These are phyloP conservation scores for Athene cunicularia DNA, from an alignment of 2,113 vertebrate genomes.

Conservation along the genomic window DNA sequence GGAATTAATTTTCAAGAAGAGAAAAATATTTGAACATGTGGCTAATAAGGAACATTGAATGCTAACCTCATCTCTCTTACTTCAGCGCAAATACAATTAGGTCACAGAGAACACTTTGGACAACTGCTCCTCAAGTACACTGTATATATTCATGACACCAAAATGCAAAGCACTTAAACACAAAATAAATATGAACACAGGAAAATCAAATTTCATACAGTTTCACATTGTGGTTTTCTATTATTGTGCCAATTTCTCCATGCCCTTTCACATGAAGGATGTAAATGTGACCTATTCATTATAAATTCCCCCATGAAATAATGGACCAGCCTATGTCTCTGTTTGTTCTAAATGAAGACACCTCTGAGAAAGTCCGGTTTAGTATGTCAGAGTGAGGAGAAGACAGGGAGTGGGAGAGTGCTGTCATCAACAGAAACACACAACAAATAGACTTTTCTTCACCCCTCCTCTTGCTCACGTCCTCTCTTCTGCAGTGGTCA, in stretches of 20 bases:
- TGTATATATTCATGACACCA: neutral
- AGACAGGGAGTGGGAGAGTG: neutral
- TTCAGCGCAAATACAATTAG: neutral
- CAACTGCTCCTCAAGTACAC: neutral
- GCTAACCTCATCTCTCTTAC: neutral
- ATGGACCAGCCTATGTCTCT: neutral
- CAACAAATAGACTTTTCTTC: neutral
- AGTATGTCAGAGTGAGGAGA: neutral
- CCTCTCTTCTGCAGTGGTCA: fast-evolving
- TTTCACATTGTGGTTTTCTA: neutral
- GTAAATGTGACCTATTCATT: neutral
- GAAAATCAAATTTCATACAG: neutral
- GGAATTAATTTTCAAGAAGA: neutral
- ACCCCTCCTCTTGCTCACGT: neutral
- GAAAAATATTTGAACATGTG: neutral
- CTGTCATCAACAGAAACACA: neutral
- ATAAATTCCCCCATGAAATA: neutral
- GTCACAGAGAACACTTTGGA: neutral
- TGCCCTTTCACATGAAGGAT: neutral
- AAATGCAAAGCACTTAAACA: neutral
- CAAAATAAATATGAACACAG: neutral
- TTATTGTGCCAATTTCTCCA: neutral
- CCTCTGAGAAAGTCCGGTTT: neutral
- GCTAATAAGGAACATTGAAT: neutral
- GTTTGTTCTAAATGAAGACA: neutral